Evolutionary conservation across 2,113 vertebrate genomes (phyloP).

Genomic region (Lampris megalopsis): DNA sequence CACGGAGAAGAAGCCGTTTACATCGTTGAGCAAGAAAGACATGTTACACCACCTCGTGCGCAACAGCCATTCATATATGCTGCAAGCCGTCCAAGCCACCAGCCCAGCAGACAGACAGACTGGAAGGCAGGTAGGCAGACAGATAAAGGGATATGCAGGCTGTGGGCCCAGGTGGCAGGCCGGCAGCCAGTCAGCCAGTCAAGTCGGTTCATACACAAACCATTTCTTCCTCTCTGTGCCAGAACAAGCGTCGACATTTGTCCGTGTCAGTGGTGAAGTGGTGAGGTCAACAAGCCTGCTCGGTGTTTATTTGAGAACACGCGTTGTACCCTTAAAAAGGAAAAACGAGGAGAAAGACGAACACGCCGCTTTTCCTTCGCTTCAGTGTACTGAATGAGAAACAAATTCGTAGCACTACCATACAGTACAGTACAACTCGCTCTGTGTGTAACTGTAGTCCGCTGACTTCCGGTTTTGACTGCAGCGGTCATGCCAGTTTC

Average conservation of each 20-base stretch:
- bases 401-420: no score
- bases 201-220: slow-evolving; percentile 1
- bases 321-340: no score
- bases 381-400: no score
- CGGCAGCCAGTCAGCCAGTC: slow-evolving; percentile 22
- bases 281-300: background rate
- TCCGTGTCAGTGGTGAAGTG: background rate
- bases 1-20: slow-evolving; percentile 2
- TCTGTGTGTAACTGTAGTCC: no score
- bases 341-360: no score
- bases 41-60: background rate
- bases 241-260: slow-evolving; percentile 19
- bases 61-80: background rate
- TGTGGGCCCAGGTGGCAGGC: slow-evolving; percentile 46
- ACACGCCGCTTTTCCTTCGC: no score
- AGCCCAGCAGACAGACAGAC: background rate
- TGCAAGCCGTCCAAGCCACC: background rate
- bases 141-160: background rate
- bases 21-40: slow-evolving; percentile 8
- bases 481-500: no score
- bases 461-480: no score
- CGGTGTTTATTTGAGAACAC: background rate
- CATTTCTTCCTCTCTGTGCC: background rate
- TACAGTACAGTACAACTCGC: no score
- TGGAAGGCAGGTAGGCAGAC: background rate